Evolutionary conservation across 2,113 vertebrate genomes (phyloP).

Genomic region (Phylloscopus whistleri): DNA sequence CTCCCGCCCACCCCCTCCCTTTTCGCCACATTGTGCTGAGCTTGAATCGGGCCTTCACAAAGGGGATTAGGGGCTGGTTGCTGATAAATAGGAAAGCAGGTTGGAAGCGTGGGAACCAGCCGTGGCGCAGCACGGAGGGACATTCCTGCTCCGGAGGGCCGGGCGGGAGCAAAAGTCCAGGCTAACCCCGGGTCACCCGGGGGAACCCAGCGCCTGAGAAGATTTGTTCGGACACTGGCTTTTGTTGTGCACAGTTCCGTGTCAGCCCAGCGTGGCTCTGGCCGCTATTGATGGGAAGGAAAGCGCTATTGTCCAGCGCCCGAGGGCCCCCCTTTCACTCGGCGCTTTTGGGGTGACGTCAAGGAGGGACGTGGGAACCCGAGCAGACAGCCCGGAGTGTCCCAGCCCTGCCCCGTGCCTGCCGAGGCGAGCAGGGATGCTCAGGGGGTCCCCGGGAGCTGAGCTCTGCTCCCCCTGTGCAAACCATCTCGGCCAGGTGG

Average conservation of each 20-base stretch:
- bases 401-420: fast-evolving
- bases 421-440: fast-evolving
- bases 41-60: slow-evolving; percentile 63
- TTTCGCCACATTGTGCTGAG: slow-evolving; percentile 55
- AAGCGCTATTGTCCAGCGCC: neutral
- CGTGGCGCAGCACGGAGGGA: slow-evolving; percentile 12
- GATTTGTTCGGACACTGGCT: slow-evolving; percentile 65
- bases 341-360: neutral
- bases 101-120: slow-evolving; percentile 65
- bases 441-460: neutral
- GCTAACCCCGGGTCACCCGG: slow-evolving; percentile 37
- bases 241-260: slow-evolving; percentile 65
- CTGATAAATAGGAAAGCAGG: slow-evolving; percentile 60
- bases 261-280: slow-evolving; percentile 58
- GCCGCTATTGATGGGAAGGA: neutral
- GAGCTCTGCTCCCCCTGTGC: neutral
- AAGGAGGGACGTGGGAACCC: neutral
- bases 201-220: slow-evolving; percentile 39
- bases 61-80: slow-evolving; percentile 52
- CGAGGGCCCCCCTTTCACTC: slow-evolving; percentile 2
- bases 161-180: slow-evolving; percentile 39
- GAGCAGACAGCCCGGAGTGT: fast-evolving
- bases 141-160: slow-evolving; percentile 56
- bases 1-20: neutral
- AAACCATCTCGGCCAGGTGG: fast-evolving